These are phyloP conservation scores for Silurus meridionalis DNA, from an alignment of 2,113 vertebrate species.

Conservation along the genomic window DNA sequence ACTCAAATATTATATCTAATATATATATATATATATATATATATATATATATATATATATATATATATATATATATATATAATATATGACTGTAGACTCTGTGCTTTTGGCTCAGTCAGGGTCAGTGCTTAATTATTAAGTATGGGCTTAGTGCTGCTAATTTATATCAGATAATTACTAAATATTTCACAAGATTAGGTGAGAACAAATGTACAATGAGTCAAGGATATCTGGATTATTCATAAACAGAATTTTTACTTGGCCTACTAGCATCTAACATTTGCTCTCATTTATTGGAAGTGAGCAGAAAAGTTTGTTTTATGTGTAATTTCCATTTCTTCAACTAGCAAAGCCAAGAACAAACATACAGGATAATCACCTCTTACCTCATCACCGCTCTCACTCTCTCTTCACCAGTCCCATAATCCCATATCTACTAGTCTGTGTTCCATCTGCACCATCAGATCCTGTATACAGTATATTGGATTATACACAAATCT, in stretches of 20 bases:
- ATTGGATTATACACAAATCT: neutral
- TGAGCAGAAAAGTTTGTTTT: neutral
- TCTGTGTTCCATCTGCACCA: neutral
- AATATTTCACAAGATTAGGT: neutral
- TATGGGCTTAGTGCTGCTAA: neutral
- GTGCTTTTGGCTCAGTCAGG: neutral
- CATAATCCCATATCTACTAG: neutral
- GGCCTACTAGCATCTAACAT: neutral
- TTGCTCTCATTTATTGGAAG: neutral
- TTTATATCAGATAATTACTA: neutral
- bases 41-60: too few species aligned
- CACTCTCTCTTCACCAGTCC: neutral
- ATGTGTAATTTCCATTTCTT: neutral
- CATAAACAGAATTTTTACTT: neutral
- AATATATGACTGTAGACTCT: neutral
- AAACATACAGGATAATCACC: neutral
- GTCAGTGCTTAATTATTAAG: neutral
- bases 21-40: too few species aligned
- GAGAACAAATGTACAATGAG: neutral
- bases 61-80: too few species aligned
- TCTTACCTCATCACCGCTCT: neutral
- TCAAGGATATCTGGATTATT: neutral
- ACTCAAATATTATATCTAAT: neutral
- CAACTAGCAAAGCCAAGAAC: neutral
- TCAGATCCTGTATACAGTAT: neutral